Conservation (phyloP, 2,113 vertebrate genomes). For the Onychorhynchus coronatus region DNA sequence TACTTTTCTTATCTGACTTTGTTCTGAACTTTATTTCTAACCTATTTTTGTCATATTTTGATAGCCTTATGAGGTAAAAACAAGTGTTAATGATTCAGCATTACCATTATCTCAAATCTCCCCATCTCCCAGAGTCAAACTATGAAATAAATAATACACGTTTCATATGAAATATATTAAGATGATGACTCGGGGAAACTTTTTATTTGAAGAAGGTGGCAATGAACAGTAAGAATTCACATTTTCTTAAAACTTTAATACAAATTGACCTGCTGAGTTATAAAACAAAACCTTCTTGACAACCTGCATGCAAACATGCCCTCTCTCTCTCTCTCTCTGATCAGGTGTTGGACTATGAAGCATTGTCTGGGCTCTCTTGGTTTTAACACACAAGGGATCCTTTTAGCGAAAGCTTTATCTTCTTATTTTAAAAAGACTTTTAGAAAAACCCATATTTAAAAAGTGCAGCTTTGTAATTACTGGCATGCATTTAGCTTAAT, state of each 20-base stretch:
- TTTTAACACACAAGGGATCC: conserved; percentile 4
- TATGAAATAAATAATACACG: background rate
- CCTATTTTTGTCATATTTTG: background rate
- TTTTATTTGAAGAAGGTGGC: conserved; percentile 38
- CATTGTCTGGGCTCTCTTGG: background rate
- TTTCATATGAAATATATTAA: conserved; percentile 47
- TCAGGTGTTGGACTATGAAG: background rate
- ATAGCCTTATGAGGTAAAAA: background rate
- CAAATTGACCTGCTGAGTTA: background rate
- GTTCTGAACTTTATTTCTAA: background rate
- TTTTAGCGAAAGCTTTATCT: conserved; percentile 24
- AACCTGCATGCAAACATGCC: background rate
- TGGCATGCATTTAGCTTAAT: conserved; percentile 67
- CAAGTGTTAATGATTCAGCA: background rate
- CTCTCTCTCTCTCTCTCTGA: background rate
- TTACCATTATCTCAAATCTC: background rate
- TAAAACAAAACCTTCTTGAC: background rate
- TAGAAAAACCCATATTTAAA: conserved; percentile 55
- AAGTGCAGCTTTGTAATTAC: conserved; percentile 70
- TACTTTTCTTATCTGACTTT: background rate
- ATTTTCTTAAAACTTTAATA: conserved; percentile 1
- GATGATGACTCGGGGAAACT: background rate
- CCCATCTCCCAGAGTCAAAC: background rate
- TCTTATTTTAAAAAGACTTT: conserved; percentile 51
- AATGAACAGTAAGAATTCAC: conserved; percentile 14